Percentiles rank a stretch among this genome's conserved stretches.
These are phyloP conservation scores for Drosophila hydei DNA, from an alignment of 1,140 invertebrate species.

Conservation along the genomic window DNA sequence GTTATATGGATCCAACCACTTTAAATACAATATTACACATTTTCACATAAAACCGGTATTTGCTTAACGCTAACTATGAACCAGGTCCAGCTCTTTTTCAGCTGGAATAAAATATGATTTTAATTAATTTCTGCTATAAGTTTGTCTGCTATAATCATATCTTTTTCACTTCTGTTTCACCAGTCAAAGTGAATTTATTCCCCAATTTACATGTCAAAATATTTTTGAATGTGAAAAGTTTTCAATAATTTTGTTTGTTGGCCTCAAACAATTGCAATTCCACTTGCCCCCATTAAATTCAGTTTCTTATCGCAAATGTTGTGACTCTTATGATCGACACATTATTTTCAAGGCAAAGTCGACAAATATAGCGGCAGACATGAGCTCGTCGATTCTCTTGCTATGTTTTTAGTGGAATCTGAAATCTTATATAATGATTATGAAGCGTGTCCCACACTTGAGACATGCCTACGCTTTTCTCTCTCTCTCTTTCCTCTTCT, in stretches of 20 bases:
- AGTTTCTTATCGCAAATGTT: conserved; percentile 18
- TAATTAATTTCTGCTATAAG: no score
- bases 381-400: background rate
- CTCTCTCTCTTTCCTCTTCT: background rate
- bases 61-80: no score
- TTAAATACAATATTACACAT: no score
- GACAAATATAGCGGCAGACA: no score
- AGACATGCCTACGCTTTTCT: conserved; percentile 1
- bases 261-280: background rate
- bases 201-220: no score
- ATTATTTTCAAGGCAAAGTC: background rate
- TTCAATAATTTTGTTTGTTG: background rate
- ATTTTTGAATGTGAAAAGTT: background rate
- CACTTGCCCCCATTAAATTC: background rate
- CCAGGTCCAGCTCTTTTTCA: no score
- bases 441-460: background rate
- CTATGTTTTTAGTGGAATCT: background rate
- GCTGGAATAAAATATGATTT: no score
- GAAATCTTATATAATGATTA: conserved; percentile 11
- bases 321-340: background rate
- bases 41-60: no score
- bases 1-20: no score
- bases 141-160: no score
- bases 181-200: no score
- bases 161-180: no score